A percentile compares a stretch with the other conserved stretches of the same genome.
Conservation (phyloP, 2,888 invertebrate species). For the Philereme transversata region DNA sequence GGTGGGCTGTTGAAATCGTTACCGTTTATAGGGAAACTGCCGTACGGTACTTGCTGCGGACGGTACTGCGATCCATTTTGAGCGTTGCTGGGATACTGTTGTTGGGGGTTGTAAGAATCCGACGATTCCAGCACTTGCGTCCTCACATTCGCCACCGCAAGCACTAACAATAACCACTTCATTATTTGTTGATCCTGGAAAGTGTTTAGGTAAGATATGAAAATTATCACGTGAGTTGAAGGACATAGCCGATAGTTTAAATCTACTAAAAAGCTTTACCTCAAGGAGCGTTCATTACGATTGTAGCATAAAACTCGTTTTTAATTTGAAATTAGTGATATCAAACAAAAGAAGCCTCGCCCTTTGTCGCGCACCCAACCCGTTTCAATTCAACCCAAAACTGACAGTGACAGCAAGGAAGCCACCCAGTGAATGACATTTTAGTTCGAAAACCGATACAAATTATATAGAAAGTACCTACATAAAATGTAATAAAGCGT, state of each 20-base stretch:
- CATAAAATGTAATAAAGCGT: too few species aligned
- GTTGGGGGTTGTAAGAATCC: slow-evolving; percentile 61
- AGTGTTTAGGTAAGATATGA: slow-evolving; percentile 19
- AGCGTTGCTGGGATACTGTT: slow-evolving; percentile 55
- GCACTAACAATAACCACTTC: slow-evolving; percentile 60
- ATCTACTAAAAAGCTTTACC: slow-evolving; percentile 16
- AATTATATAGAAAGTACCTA: too few species aligned
- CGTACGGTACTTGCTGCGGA: slow-evolving; percentile 68
- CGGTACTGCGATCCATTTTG: slow-evolving; percentile 64
- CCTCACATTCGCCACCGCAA: slow-evolving; percentile 59
- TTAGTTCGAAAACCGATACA: too few species aligned
- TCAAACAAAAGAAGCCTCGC: slow-evolving; percentile 56
- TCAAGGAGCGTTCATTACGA: slow-evolving; percentile 38
- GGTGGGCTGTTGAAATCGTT: slow-evolving; percentile 63
- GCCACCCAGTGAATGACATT: too few species aligned
- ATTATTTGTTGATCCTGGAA: slow-evolving; percentile 53
- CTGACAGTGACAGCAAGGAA: too few species aligned
- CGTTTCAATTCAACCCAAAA: too few species aligned
- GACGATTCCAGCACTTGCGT: slow-evolving; percentile 63
- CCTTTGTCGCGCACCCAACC: slow-evolving; percentile 33
- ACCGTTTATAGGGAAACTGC: slow-evolving; percentile 68
- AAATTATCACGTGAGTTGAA: slow-evolving; percentile 1
- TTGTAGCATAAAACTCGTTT: slow-evolving; percentile 45
- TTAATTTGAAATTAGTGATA: slow-evolving; percentile 50
- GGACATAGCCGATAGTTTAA: neutral